Conservation (phyloP, 1,140 invertebrate genomes). For the Drosophila ambigua region DNA sequence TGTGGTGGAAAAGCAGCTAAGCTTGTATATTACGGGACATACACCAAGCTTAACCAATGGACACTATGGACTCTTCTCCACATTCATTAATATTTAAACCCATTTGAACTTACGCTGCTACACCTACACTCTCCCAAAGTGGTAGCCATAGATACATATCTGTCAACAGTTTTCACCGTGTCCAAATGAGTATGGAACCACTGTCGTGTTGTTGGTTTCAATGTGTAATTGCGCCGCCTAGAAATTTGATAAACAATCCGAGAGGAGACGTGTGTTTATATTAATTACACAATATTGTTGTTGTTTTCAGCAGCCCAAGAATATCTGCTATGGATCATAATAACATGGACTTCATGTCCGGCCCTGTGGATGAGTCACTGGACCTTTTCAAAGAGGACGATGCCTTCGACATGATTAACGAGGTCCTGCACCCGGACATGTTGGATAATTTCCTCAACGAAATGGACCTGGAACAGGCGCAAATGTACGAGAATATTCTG, state of each 20-base stretch:
- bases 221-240: constrained; percentile 63
- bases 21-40: neutral
- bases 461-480: constrained; percentile 60
- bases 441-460: constrained; percentile 70
- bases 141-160: no score
- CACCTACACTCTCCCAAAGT: no score
- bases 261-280: neutral
- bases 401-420: constrained; percentile 72
- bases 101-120: no score
- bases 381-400: constrained; percentile 77
- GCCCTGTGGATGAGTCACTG: constrained; percentile 50
- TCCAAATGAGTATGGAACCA: constrained; percentile 7
- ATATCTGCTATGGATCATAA: constrained; percentile 39
- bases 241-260: constrained; percentile 66
- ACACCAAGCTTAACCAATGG: no score
- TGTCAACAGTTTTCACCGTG: neutral
- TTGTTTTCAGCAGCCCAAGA: constrained; percentile 38
- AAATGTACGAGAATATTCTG: constrained; percentile 50
- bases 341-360: constrained; percentile 54
- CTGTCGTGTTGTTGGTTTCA: constrained; percentile 25
- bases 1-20: neutral
- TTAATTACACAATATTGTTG: constrained; percentile 25
- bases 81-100: no score
- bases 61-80: no score
- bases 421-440: constrained; percentile 75